phyloP scores from a whole-genome alignment of 2,888 invertebrate genomes.

The Drosophila mimetica region DNA sequence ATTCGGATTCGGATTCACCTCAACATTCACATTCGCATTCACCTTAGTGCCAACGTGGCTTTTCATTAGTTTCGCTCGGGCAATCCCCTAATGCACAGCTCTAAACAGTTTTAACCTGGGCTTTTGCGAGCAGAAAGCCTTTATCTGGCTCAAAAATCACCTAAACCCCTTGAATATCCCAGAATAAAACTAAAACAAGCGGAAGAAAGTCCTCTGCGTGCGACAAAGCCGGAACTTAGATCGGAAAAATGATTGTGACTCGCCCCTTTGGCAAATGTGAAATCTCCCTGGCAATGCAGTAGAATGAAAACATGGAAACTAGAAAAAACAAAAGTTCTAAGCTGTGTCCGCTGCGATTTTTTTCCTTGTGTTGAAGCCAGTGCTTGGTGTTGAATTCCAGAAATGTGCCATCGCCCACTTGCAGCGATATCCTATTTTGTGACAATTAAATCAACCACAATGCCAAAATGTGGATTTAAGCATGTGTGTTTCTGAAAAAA shows the following conservation, averaged over 20 bases:
- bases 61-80: conserved; percentile 17
- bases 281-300: neutral
- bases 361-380: too few relatives aligned
- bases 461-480: too few relatives aligned
- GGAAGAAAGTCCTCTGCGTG: neutral
- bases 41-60: conserved; percentile 21
- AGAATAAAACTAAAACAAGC: neutral
- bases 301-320: neutral
- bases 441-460: too few relatives aligned
- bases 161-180: neutral
- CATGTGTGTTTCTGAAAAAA: too few relatives aligned
- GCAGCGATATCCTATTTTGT: too few relatives aligned
- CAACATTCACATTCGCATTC: conserved; percentile 4
- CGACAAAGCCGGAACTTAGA: neutral
- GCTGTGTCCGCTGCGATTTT: too few relatives aligned
- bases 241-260: neutral
- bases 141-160: neutral
- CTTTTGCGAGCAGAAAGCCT: neutral
- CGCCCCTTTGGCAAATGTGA: neutral
- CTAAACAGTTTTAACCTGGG: conserved; percentile 1
- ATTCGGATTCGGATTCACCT: neutral
- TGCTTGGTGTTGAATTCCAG: too few relatives aligned
- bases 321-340: too few relatives aligned
- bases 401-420: too few relatives aligned
- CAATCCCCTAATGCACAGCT: conserved; percentile 12